Percentiles rank a stretch among this genome's conserved stretches.
Conservation (phyloP, 2,113 vertebrate species). For the Bagarius yarrelli region DNA sequence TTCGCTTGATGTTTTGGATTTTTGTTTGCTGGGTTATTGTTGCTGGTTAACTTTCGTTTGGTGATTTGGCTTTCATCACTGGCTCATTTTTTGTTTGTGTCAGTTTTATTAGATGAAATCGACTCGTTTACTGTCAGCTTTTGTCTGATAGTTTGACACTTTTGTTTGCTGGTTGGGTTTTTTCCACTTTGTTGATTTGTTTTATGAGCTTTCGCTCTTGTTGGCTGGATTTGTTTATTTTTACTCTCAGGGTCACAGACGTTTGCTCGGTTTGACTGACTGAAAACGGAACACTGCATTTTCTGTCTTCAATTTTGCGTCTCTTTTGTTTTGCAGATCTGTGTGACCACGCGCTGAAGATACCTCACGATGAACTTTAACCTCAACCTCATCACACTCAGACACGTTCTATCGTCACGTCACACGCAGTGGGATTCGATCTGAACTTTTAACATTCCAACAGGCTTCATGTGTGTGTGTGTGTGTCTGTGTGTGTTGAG, state of each 20-base stretch:
- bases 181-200: too few species aligned
- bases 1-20: neutral
- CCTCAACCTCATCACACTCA: neutral
- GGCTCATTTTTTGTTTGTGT: too few species aligned
- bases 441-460: neutral
- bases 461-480: neutral
- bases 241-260: neutral
- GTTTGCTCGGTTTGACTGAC: neutral
- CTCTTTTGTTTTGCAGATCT: conserved; percentile 75
- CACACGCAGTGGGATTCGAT: neutral
- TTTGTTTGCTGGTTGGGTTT: too few species aligned
- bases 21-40: neutral
- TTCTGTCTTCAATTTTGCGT: too few species aligned
- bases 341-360: conserved; percentile 89
- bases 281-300: neutral
- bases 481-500: neutral
- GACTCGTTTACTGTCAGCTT: too few species aligned
- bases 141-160: too few species aligned
- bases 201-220: neutral
- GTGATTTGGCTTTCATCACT: neutral
- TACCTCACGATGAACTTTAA: conserved; percentile 90
- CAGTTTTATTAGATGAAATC: too few species aligned
- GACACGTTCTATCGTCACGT: neutral
- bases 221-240: neutral
- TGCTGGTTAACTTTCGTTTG: neutral